Conservation (phyloP, 2,888 invertebrate species). For the Sturmia bella region DNA sequence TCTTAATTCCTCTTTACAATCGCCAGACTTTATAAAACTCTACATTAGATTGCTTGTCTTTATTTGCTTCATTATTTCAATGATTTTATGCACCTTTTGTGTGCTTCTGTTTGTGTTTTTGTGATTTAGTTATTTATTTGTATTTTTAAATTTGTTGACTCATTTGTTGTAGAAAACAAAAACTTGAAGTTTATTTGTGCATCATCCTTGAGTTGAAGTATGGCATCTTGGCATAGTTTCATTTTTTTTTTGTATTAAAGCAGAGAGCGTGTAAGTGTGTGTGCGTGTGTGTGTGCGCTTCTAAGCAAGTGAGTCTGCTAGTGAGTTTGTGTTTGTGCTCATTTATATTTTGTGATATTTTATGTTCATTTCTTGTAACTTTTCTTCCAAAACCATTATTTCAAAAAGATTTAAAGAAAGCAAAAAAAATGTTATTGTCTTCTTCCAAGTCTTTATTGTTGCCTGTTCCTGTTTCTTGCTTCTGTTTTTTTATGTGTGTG, state of each 20-base stretch:
- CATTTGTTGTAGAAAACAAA: slow-evolving; percentile 7
- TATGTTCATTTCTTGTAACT: slow-evolving; percentile 48
- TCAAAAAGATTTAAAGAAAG: slow-evolving; percentile 55
- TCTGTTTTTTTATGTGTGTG: too few relatives aligned
- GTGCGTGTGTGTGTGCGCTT: neutral
- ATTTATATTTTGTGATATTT: slow-evolving; percentile 29
- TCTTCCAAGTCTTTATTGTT: slow-evolving; percentile 1
- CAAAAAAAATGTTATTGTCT: slow-evolving; percentile 44
- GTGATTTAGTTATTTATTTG: neutral
- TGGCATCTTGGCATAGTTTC: slow-evolving; percentile 65
- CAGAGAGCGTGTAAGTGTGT: neutral
- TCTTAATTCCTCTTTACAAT: neutral
- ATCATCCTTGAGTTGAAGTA: slow-evolving; percentile 63
- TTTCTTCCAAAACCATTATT: slow-evolving; percentile 45
- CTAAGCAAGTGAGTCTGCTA: neutral
- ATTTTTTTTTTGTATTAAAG: slow-evolving; percentile 7
- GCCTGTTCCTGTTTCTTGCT: neutral
- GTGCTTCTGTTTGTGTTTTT: neutral
- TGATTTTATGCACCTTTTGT: neutral
- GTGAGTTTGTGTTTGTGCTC: neutral
- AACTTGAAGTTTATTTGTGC: slow-evolving; percentile 55
- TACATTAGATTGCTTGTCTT: neutral
- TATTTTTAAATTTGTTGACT: neutral
- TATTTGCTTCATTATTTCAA: neutral
- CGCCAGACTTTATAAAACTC: neutral